Evolutionary conservation across 35 echinoderm and acorn worm genomes (phyloP).

Genomic region (Eucidaris tribuloides): DNA sequence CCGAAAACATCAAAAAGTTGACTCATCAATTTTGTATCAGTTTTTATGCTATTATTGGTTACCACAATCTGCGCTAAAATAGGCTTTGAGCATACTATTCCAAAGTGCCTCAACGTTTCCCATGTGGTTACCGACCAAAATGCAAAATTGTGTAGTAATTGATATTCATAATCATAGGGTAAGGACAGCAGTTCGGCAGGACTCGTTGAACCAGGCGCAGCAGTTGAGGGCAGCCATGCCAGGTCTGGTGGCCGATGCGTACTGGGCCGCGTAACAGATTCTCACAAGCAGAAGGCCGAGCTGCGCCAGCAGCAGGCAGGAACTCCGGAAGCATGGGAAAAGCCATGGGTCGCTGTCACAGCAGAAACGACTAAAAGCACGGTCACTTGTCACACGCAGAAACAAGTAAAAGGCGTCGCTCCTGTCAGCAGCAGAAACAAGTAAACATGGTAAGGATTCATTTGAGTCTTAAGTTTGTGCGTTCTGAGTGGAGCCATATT

Average conservation of each 20-base stretch:
- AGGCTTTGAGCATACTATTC: no score
- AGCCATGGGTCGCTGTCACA: background rate
- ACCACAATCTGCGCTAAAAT: no score
- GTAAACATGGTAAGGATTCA: no score
- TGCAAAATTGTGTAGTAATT: no score
- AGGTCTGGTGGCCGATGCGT: conserved; percentile 92
- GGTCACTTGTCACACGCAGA: background rate
- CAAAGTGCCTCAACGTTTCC: no score
- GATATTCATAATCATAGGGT: no score
- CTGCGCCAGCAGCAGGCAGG: conserved; percentile 6
- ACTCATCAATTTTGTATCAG: no score
- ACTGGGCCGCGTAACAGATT: conserved; percentile 64
- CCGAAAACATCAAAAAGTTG: no score
- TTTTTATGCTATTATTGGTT: no score
- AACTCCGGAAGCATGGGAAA: background rate
- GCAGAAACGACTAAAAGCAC: background rate
- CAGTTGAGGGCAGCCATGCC: conserved; percentile 90
- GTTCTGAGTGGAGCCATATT: no score
- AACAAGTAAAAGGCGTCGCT: background rate
- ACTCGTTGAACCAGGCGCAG: conserved; percentile 85
- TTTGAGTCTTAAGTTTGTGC: no score
- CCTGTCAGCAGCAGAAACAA: background rate
- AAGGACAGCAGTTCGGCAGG: conserved; percentile 80
- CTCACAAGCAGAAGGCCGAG: conserved; percentile 20
- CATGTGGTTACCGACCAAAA: no score